Evolutionary conservation across 2,888 invertebrate species (phyloP).

Genomic region (Athalia rosae): DNA sequence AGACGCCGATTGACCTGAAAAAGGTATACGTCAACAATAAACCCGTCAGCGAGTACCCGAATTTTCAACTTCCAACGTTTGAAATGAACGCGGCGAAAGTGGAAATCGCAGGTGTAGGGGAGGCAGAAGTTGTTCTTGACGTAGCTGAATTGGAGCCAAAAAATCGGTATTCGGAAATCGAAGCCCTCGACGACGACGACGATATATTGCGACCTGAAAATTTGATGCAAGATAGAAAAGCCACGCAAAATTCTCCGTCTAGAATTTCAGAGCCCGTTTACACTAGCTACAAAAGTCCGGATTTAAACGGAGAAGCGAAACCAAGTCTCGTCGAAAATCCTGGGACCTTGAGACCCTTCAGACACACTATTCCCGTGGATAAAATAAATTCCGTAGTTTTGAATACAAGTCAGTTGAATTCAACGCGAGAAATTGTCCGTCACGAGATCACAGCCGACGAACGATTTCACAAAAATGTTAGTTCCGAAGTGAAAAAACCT

Average conservation of each 20-base stretch:
- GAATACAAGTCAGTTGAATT: too few species aligned
- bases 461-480: too few species aligned
- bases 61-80: too few species aligned
- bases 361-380: constrained; percentile 70
- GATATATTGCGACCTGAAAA: constrained; percentile 49
- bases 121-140: constrained; percentile 71
- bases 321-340: constrained; percentile 66
- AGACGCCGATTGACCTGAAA: not conserved
- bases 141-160: constrained; percentile 65
- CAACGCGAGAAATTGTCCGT: too few species aligned
- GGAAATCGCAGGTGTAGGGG: constrained; percentile 64
- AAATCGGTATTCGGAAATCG: constrained; percentile 62
- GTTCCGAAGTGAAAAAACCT: too few species aligned
- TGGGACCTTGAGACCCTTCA: constrained; percentile 67
- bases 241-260: constrained; percentile 22
- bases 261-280: constrained; percentile 61
- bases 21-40: too few species aligned
- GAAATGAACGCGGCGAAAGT: too few species aligned
- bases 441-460: too few species aligned
- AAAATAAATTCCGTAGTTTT: constrained; percentile 63
- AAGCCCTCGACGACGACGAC: constrained; percentile 51
- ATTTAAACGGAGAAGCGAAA: constrained; percentile 62
- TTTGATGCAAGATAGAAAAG: constrained; percentile 49
- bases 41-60: too few species aligned
- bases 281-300: constrained; percentile 69